These are phyloP conservation scores for Mus spicilegus DNA, from an alignment of 2,113 vertebrate genomes.

Conservation along the genomic window DNA sequence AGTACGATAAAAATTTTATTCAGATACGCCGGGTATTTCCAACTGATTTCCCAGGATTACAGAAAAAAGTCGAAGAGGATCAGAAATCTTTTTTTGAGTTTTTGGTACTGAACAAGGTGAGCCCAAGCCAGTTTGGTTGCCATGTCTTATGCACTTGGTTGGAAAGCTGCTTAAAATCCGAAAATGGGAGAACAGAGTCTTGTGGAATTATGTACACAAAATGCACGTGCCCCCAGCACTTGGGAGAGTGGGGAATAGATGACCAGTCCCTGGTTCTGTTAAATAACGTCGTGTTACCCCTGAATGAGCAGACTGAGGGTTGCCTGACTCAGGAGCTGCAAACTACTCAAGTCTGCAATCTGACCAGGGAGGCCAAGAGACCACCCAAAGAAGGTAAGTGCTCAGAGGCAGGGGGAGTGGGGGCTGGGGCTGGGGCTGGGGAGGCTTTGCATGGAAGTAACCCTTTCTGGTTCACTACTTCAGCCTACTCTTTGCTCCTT, in stretches of 20 bases:
- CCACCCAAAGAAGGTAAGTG: constrained; percentile 99
- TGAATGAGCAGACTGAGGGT: constrained; percentile 98
- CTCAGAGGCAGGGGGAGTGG: constrained; percentile 34
- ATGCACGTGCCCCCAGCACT: constrained; percentile 98
- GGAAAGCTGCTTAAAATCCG: constrained; percentile 98
- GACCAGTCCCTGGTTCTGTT: constrained; percentile 97
- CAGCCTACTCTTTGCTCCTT: neutral
- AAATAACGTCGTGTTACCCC: constrained; percentile 98
- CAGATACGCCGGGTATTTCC: constrained; percentile 98
- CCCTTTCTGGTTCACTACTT: neutral
- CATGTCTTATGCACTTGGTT: constrained; percentile 99
- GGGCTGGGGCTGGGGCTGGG: too few relatives aligned
- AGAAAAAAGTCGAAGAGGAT: constrained; percentile 93
- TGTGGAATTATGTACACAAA: constrained; percentile 99
- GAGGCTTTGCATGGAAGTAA: neutral
- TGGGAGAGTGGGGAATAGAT: constrained; percentile 95
- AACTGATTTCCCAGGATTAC: constrained; percentile 94
- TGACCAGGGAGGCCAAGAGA: constrained; percentile 96
- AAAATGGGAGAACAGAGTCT: constrained; percentile 95
- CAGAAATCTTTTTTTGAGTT: constrained; percentile 98
- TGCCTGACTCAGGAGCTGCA: constrained; percentile 98
- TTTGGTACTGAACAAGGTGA: constrained; percentile 99
- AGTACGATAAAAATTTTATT: constrained; percentile 99
- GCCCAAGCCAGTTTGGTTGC: constrained; percentile 99
- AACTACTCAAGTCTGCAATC: constrained; percentile 97